Evolutionary conservation across 2,797 vertebrate genomes (phyloP).

Genomic region (Microhierax caerulescens): DNA sequence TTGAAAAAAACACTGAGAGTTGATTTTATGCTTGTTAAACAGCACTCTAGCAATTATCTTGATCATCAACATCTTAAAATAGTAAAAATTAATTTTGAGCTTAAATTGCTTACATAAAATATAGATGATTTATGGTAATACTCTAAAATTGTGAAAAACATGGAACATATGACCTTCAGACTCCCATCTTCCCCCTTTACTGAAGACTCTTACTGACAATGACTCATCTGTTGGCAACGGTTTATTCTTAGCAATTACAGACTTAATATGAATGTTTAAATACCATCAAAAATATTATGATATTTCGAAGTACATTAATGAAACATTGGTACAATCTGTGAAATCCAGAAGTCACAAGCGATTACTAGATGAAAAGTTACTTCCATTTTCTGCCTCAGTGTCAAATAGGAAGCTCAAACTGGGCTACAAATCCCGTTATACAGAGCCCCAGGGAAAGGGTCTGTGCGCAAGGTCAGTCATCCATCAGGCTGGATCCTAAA

Average conservation of each 20-base stretch:
- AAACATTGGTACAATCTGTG: slow-evolving; percentile 13
- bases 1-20: slow-evolving; percentile 24
- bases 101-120: slow-evolving; percentile 67
- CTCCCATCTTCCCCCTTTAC: neutral
- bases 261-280: slow-evolving; percentile 60
- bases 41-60: slow-evolving; percentile 49
- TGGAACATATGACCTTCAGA: slow-evolving; percentile 48
- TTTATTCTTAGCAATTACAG: slow-evolving; percentile 57
- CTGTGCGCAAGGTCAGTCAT: neutral
- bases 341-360: neutral
- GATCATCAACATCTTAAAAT: slow-evolving; percentile 62
- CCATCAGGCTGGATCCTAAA: neutral
- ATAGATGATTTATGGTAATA: slow-evolving; percentile 54
- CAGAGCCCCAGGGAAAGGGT: neutral
- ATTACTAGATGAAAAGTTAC: neutral
- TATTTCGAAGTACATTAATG: slow-evolving; percentile 36
- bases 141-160: slow-evolving; percentile 26
- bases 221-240: slow-evolving; percentile 49
- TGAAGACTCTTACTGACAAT: slow-evolving; percentile 41
- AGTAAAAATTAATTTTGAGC: slow-evolving; percentile 61
- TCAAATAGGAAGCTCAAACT: neutral
- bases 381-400: neutral
- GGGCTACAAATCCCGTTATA: neutral
- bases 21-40: slow-evolving; percentile 59
- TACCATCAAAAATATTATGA: slow-evolving; percentile 60